Percentiles rank a stretch among this genome's conserved stretches.
These are phyloP conservation scores for Pteruthius melanotis DNA, from an alignment of 2,113 vertebrate species.

Conservation along the genomic window DNA sequence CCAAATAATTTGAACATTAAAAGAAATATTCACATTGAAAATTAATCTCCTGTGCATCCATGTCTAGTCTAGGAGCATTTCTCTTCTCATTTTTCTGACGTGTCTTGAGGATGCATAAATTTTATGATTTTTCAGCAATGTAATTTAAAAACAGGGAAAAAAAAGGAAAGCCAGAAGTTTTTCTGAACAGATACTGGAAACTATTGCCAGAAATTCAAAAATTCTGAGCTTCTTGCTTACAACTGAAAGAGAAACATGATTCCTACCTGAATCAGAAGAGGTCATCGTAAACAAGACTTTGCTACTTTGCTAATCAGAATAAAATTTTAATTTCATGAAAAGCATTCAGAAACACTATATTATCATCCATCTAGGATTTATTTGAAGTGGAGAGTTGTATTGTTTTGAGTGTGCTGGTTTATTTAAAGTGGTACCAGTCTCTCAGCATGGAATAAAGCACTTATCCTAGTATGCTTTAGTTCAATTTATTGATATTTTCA, in stretches of 20 bases:
- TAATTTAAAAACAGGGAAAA: not conserved
- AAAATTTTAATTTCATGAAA: not conserved
- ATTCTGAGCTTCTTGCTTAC: not conserved
- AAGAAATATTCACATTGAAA: not conserved
- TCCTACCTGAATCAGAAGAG: not conserved
- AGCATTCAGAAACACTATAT: not conserved
- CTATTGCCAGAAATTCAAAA: not conserved
- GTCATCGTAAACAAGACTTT: not conserved
- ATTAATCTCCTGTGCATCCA: not conserved
- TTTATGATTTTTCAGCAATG: not conserved
- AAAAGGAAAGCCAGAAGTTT: not conserved
- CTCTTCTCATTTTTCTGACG: not conserved
- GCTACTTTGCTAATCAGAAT: not conserved
- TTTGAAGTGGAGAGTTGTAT: not conserved
- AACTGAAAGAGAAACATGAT: not conserved
- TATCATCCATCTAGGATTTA: not conserved
- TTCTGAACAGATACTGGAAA: not conserved
- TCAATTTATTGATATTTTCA: not conserved
- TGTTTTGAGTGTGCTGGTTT: not conserved
- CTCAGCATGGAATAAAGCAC: not conserved
- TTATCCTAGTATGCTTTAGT: not conserved
- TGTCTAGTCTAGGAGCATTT: not conserved
- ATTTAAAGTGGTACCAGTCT: not conserved
- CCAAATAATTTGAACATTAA: not conserved
- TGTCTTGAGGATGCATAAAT: not conserved